Evolutionary conservation across 2,113 vertebrate genomes (phyloP).

Genomic region (Tetrao urogallus): DNA sequence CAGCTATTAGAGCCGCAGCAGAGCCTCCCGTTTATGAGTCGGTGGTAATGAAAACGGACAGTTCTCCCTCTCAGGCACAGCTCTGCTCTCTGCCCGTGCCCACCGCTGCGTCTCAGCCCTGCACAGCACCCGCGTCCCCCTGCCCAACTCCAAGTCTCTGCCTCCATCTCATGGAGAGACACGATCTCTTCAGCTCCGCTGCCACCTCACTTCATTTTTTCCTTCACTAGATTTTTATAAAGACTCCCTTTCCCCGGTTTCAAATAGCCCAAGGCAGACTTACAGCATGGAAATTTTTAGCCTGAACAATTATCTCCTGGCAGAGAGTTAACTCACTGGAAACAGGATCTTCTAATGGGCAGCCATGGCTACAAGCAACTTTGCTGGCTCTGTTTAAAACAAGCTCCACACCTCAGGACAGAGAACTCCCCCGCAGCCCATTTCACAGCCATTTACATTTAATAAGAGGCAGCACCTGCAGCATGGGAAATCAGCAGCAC

Average conservation of each 20-base stretch:
- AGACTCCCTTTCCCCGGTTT: constrained; percentile 3
- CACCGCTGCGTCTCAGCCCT: not conserved
- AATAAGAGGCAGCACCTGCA: constrained; percentile 41
- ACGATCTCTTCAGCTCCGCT: not conserved
- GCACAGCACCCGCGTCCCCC: not conserved
- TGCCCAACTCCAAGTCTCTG: constrained; percentile 61
- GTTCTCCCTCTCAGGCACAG: not conserved
- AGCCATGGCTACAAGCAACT: constrained; percentile 29
- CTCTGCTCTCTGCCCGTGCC: not conserved
- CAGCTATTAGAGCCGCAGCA: constrained; percentile 14
- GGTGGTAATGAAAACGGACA: constrained; percentile 4
- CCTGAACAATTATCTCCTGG: constrained; percentile 45
- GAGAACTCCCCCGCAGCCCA: not conserved
- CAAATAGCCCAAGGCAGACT: constrained; percentile 28
- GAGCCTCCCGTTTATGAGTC: not conserved
- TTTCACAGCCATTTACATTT: constrained; percentile 48
- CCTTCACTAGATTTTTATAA: not conserved
- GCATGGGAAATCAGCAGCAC: constrained; percentile 18
- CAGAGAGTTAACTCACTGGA: constrained; percentile 36
- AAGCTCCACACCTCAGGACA: not conserved
- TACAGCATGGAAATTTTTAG: constrained; percentile 54
- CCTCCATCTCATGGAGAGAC: constrained; percentile 72
- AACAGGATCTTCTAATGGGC: constrained; percentile 33
- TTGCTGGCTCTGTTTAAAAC: constrained; percentile 10
- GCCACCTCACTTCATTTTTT: not conserved